Evolutionary conservation across 2,797 vertebrate species (phyloP), one percentile per base, ranked within the genome.

Genomic region (Arnoldichthys spilopterus): DNA sequence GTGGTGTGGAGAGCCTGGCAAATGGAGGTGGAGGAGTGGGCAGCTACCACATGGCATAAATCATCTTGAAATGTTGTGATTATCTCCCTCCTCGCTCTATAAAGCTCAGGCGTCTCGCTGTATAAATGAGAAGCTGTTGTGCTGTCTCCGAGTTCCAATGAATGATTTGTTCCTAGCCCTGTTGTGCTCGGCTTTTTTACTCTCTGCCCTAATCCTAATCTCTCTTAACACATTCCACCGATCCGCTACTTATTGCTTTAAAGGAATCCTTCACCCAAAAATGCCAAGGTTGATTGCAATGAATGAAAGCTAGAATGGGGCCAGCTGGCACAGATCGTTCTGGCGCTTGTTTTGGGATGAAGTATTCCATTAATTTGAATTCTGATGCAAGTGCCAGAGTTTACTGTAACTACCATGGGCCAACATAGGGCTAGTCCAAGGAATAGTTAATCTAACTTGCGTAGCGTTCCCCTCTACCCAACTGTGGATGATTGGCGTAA

Each of bases 111-210:
- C 69, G 45, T 73, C 72, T 85, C 75, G 72, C 68, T 87, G 85
- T 83, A 77, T 88, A 88, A 86, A 80, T 86, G 80, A 84, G 73
- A 61, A 79, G 54, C 64, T 76, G 80, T 74, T 68, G 16, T 71
- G 71, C 53, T 40, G 45, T 58, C 67, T 68, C 34, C 43, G 49
- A 30, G 49, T 62, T 47, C 30, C 53, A n/a, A 69, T 58, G 22
- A 72, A 49, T 51, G 22, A 72, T 73, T 75, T 78, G 58, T 75
- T 72, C 58, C 54, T 64, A 49, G 66, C 16, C 22, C 53, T 49
- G 18, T 28, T 70, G 28, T 83, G 63, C 32, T 24, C 16, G 49
- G 69, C 61, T 15, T 16, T 56, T n/a, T 32, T 24, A 70, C 40
- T 37, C 56, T 72, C 54, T 9, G 9, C 49, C 73, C 47, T 73